Evolutionary conservation across 2,113 vertebrate species (phyloP), one percentile per base, ranked within the genome.

Genomic region (Chloroceryle aenea): DNA sequence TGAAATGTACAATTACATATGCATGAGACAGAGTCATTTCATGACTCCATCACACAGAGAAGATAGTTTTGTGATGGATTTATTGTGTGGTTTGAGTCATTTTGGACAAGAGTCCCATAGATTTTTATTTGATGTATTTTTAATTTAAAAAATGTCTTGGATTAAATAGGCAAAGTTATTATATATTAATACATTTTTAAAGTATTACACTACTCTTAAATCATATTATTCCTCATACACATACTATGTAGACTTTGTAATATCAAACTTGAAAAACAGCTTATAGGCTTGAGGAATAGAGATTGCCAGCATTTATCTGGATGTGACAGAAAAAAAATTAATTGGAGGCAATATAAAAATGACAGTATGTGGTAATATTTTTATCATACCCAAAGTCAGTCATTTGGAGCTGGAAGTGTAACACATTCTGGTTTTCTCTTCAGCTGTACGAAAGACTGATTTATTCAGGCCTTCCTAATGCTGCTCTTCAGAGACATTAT

Each of bases 281-380:
- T 72, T 77, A 64, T 43, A 82, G 64, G 66, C 72, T 80, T 71
- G 85, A 95, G 63, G 42, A 88, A 79, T 90, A 66, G 79, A 63
- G 88, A 95, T 80, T 90, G 87, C 81, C 87, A 59, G 75, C 85
- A 79, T 95, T 96, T 91, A 95, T 96, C 95, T 96, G 92, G 79
- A 78, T 93, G 58, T 94, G 93, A 72, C 93, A 90, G 88, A 84
- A 78, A 25, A 56, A 85, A 82, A 95, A 96, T 71, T 95, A 94
- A 93, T 88, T 81, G 93, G 86, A 92, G n/a, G 76, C 82, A 59
- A 32, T 2, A 10, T 71, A 84, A 52, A 92, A 92, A 16, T 84
- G 91, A 64, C 87, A 78, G 72, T 47, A 17, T n/a, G 48, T 45
- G 36, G 75, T 61, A 90, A 84, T 94, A 81, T 74, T 90, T 96